These are phyloP conservation scores for Imbricaverruca yamaguchii DNA, from an alignment of 2,888 invertebrate genomes.

Conservation along the genomic window DNA sequence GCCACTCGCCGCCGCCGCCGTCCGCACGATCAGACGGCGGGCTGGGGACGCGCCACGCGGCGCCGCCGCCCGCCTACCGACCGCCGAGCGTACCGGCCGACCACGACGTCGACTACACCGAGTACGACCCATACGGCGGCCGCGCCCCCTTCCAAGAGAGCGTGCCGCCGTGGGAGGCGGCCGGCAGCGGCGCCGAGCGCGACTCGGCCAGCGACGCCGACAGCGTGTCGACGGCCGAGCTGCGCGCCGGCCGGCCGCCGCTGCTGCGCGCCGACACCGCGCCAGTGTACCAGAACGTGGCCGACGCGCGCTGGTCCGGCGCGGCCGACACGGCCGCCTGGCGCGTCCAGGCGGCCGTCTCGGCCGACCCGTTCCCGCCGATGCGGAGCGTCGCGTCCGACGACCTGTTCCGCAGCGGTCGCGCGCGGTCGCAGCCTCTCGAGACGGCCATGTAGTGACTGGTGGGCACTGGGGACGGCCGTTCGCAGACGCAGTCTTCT, in stretches of 20 bases:
- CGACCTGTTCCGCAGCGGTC: neutral
- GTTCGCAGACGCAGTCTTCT: no score
- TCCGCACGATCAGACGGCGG: no score
- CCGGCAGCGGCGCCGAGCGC: no score
- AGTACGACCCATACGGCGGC: neutral
- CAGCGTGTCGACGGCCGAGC: neutral
- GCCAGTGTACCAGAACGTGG: neutral
- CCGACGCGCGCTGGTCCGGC: neutral
- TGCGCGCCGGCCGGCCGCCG: neutral
- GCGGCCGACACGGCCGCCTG: neutral
- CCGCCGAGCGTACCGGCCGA: neutral
- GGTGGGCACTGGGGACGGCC: no score
- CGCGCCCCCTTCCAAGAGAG: no score
- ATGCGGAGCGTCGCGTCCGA: neutral
- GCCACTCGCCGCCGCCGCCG: no score
- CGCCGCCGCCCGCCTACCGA: no score
- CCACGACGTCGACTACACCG: neutral
- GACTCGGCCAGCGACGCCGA: no score
- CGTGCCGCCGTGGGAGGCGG: no score
- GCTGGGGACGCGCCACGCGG: no score
- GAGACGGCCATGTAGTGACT: conserved; percentile 2
- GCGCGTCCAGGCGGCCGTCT: neutral
- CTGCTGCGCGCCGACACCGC: neutral
- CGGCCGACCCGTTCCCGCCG: neutral
- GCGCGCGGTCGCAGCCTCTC: conserved; percentile 1